Conservation (phyloP, 2,888 invertebrate species). For the Lasioglossum figueresi region DNA sequence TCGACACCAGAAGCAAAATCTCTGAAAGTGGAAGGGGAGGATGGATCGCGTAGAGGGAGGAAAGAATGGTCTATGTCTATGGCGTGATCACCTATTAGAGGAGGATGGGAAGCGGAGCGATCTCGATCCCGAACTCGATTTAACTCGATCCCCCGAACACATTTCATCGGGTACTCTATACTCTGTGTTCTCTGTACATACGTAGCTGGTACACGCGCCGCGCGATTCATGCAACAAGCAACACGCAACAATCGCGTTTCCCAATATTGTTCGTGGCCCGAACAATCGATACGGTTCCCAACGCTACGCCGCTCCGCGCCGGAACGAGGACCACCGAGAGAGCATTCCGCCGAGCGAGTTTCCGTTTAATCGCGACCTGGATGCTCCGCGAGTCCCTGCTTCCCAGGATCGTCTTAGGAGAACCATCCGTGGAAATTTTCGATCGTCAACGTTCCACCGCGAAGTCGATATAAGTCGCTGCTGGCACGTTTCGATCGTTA, state of each 20-base stretch:
- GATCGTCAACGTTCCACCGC: not conserved
- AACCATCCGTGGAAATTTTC: not conserved
- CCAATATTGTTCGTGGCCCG: slow-evolving; percentile 39
- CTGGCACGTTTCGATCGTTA: too few relatives aligned
- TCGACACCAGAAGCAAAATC: not conserved
- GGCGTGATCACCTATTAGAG: not conserved
- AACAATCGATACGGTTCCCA: slow-evolving; percentile 40
- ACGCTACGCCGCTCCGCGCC: not conserved
- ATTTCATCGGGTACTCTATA: slow-evolving; percentile 20
- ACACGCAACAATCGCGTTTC: slow-evolving; percentile 28
- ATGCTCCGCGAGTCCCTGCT: not conserved
- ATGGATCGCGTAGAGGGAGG: not conserved
- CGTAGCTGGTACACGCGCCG: not conserved
- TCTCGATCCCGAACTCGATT: slow-evolving; percentile 3
- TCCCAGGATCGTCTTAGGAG: not conserved
- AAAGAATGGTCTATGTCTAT: not conserved
- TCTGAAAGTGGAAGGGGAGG: not conserved
- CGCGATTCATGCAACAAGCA: not conserved
- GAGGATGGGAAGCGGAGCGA: not conserved
- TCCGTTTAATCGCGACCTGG: slow-evolving; percentile 15
- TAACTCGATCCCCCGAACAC: not conserved
- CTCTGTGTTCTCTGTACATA: not conserved
- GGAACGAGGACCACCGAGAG: slow-evolving; percentile 8
- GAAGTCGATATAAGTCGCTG: not conserved
- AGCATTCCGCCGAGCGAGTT: slow-evolving; percentile 11